phyloP scores from a whole-genome alignment of 2,797 vertebrate genomes.

The Aselliscus stoliczkanus region DNA sequence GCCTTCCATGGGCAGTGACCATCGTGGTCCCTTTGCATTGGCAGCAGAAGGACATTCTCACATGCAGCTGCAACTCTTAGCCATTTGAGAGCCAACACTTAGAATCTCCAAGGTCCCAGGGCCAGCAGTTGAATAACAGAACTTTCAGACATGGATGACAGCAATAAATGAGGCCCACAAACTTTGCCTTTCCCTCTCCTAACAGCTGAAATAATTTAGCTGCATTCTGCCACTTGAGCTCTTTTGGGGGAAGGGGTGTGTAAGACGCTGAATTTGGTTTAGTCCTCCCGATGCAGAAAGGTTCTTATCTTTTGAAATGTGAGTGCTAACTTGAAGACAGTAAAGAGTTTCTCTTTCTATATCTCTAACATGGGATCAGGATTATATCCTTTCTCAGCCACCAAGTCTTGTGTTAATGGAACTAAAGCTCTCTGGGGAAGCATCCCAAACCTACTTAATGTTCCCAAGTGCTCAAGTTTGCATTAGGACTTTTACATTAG shows the following conservation, averaged over 20 bases:
- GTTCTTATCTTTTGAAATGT: conserved; percentile 18
- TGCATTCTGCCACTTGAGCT: background rate
- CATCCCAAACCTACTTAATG: conserved; percentile 30
- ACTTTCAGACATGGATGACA: background rate
- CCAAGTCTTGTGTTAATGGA: conserved; percentile 63
- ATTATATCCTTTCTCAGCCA: conserved; percentile 44
- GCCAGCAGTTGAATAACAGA: background rate
- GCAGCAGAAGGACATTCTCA: background rate
- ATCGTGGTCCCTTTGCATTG: background rate
- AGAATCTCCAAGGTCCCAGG: background rate
- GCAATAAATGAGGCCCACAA: background rate
- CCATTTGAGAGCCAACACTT: background rate
- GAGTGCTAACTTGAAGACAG: conserved; percentile 42
- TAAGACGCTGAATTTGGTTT: conserved; percentile 35
- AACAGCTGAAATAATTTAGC: background rate
- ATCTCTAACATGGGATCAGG: conserved; percentile 46
- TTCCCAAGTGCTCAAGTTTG: conserved; percentile 3
- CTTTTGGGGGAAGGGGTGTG: background rate
- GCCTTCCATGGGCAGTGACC: background rate
- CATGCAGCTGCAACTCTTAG: background rate
- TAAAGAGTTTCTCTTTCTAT: conserved; percentile 32
- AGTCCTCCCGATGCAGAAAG: background rate
- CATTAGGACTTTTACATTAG: conserved; percentile 41
- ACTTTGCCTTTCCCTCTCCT: background rate
- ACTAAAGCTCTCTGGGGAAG: conserved; percentile 48